These are phyloP conservation scores for Tetragonula clypearis DNA, from an alignment of 1,140 invertebrate species.

Conservation along the genomic window DNA sequence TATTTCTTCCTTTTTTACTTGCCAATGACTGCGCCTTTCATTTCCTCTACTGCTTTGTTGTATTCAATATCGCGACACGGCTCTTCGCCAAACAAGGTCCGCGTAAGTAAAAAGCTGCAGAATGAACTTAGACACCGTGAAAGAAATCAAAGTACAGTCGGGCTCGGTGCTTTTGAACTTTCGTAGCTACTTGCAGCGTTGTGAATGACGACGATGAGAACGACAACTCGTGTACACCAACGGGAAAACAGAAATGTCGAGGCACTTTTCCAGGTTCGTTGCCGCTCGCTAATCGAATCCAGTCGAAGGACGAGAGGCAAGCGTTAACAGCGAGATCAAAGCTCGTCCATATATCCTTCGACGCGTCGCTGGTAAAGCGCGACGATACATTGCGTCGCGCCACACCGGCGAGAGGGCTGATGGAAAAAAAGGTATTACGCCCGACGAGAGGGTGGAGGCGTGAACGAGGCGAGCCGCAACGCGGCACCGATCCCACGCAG, in stretches of 20 bases:
- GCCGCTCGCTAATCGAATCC: constrained; percentile 30
- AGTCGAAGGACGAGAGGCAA: constrained; percentile 3
- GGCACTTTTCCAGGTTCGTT: constrained; percentile 9
- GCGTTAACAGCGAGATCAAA: constrained; percentile 55
- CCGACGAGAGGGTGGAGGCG: constrained; percentile 9
- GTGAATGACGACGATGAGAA: background rate
- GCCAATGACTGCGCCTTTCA: background rate
- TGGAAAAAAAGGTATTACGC: constrained; percentile 41
- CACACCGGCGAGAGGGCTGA: constrained; percentile 11
- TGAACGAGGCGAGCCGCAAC: constrained; percentile 53
- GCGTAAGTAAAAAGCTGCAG: background rate
- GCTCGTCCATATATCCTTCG: constrained; percentile 47
- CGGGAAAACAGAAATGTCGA: background rate
- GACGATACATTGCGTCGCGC: background rate
- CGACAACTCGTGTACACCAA: background rate
- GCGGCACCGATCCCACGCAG: constrained; percentile 40
- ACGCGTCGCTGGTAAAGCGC: constrained; percentile 5
- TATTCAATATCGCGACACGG: constrained; percentile 35
- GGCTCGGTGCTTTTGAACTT: background rate
- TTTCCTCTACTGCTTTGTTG: constrained; percentile 8
- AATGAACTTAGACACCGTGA: constrained; percentile 5
- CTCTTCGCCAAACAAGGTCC: background rate
- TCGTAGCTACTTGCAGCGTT: background rate
- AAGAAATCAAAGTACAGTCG: constrained; percentile 7
- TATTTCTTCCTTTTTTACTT: background rate